Conservation (phyloP, 2,888 invertebrate species). For the Theretra japonica region DNA sequence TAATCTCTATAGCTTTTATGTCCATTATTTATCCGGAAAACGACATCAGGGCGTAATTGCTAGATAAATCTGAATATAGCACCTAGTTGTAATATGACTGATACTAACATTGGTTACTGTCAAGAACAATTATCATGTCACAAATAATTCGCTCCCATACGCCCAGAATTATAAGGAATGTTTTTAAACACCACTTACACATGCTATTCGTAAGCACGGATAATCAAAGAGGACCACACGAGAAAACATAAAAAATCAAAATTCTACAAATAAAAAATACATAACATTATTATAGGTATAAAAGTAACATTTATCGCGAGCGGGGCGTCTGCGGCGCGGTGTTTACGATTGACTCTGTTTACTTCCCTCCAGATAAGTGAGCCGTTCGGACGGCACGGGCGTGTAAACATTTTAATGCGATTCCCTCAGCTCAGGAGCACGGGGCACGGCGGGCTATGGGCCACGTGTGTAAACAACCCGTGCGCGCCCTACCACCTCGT, state of each 20-base stretch:
- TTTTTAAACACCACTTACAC: too few relatives aligned
- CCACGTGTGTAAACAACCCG: constrained; percentile 9
- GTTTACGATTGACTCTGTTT: constrained; percentile 39
- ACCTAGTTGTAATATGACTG: too few relatives aligned
- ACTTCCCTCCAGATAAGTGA: constrained; percentile 33
- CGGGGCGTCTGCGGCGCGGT: constrained; percentile 31
- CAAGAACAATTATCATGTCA: too few relatives aligned
- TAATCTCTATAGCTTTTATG: too few relatives aligned
- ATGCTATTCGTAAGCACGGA: too few relatives aligned
- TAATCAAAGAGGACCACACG: background rate
- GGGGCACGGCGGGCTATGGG: background rate
- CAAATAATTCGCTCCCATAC: too few relatives aligned
- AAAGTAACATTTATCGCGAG: constrained; percentile 35
- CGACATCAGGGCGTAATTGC: too few relatives aligned
- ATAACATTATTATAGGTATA: constrained; percentile 37
- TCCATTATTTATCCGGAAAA: too few relatives aligned
- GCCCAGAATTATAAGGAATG: too few relatives aligned
- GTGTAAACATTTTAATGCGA: constrained; percentile 11
- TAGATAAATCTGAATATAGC: too few relatives aligned
- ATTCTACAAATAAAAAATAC: background rate
- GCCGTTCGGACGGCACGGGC: constrained; percentile 25
- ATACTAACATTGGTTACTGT: too few relatives aligned
- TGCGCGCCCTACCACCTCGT: background rate
- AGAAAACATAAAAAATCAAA: background rate
- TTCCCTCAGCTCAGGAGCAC: background rate